Evolutionary conservation across 1,140 invertebrate genomes (phyloP), one percentile per base, ranked within the genome.

Genomic region (Brachionus koreanus): DNA sequence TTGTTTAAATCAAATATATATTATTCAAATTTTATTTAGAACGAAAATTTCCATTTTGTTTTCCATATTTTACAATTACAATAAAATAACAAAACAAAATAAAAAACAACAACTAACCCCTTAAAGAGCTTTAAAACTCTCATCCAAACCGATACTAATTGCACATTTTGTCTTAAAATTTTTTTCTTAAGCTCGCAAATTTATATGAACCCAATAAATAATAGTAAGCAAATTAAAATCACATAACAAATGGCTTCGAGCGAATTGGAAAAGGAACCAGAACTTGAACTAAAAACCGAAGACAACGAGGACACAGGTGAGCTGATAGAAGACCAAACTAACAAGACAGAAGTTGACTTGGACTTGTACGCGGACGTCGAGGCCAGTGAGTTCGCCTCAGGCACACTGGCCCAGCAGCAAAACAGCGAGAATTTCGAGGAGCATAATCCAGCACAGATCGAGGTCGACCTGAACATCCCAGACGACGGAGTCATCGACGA

Each of bases 291-390:
- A 16, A 69, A 69, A 23, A 33, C 65, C 1, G 65, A 69, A 12
- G 65, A 69, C 29, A 69, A 69, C 37, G 35, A 69, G 16, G 29
- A 37, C 29, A 69, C 65, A 5, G 65, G 65, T 12, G 65, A 69
- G 37, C 1, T 69, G 37, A 39, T 69, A 19, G 65, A 69, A 12
- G 65, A 69, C 6, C 35, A 37, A 33, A 6, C 35, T n/a, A n/a
- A 9, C 29, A 57, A 79, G 37, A 29, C 23, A 6, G 76, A 79
- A 57, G 76, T 79, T 25, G 76, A 79, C 19, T 43, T 79, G 25
- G 76, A 79, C 61, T 23, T 79, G 61, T 79, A 79, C 49, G 76
- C 76, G 23, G 76, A 79, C 23, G 49, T 79, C 37, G 76, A 79
- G 19, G 16, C 46, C 23, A 79, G 19, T 35, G 76, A 79, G n/a